Evolutionary conservation across 1,140 invertebrate species (phyloP).

Genomic region (Drosophila ananassae): DNA sequence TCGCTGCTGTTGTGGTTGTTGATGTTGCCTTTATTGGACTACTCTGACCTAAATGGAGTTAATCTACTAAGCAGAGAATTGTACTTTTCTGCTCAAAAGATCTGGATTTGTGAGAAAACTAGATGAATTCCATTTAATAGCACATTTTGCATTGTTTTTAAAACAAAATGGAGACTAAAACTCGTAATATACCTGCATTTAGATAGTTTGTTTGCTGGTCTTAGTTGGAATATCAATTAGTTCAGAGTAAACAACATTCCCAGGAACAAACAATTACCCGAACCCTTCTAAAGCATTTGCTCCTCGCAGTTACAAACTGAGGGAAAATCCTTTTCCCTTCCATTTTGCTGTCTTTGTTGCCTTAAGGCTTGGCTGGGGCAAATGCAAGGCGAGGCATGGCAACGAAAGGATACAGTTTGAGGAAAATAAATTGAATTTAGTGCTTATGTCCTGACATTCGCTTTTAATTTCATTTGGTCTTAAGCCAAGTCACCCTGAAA

Average conservation of each 20-base stretch:
- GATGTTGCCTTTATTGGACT: conserved; percentile 24
- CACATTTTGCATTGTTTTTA: not conserved
- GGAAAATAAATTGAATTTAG: conserved; percentile 79
- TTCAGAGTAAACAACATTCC: not conserved
- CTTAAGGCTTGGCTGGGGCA: conserved; percentile 33
- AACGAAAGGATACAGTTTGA: conserved; percentile 59
- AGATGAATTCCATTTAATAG: not conserved
- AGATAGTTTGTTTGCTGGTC: not conserved
- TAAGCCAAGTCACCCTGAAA: conserved; percentile 57
- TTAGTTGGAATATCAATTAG: conserved; percentile 5
- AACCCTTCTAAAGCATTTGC: conserved; percentile 17
- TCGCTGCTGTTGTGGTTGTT: conserved; percentile 32
- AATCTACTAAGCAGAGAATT: not conserved
- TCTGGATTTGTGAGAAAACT: not conserved
- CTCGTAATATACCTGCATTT: not conserved
- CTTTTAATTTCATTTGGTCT: conserved; percentile 77
- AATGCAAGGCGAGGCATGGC: conserved; percentile 24
- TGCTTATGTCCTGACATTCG: conserved; percentile 76
- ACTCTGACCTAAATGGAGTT: conserved; percentile 11
- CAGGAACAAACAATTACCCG: not conserved
- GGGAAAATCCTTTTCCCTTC: conserved; percentile 2
- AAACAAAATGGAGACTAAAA: not conserved
- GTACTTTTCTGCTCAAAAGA: not conserved
- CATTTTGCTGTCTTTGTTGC: conserved; percentile 16
- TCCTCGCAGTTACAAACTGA: conserved; percentile 12